phyloP scores from a whole-genome alignment of 2,113 vertebrate species.

The Hippopotamus amphibius region DNA sequence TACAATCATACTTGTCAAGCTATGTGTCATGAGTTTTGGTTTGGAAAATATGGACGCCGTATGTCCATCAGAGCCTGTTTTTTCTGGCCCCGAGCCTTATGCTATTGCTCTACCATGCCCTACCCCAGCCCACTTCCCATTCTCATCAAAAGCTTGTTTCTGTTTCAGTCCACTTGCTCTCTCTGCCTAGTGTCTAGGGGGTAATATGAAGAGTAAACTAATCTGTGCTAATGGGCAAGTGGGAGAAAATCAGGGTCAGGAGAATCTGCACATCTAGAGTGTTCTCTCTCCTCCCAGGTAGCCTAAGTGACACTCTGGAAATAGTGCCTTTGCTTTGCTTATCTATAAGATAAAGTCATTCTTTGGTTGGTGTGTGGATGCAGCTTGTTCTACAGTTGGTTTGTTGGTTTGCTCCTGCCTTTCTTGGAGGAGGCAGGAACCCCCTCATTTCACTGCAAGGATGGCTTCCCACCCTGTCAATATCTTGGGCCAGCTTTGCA shows the following conservation, averaged over 20 bases:
- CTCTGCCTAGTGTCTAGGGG: constrained; percentile 62
- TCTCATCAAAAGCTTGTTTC: constrained; percentile 62
- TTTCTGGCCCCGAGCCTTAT: constrained; percentile 28
- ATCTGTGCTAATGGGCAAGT: constrained; percentile 70
- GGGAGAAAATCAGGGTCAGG: constrained; percentile 58
- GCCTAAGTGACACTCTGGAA: neutral
- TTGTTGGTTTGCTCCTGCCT: too few relatives aligned
- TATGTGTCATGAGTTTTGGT: constrained; percentile 53
- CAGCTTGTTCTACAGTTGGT: neutral
- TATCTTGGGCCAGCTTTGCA: neutral
- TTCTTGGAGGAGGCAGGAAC: neutral
- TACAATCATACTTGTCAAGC: constrained; percentile 67
- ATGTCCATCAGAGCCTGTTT: constrained; percentile 56
- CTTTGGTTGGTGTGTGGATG: neutral
- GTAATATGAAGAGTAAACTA: constrained; percentile 54
- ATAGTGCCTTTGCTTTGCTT: neutral
- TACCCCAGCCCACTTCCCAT: constrained; percentile 43
- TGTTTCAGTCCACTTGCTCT: constrained; percentile 68
- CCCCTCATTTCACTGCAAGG: neutral
- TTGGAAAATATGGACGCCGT: constrained; percentile 55
- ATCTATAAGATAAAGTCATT: neutral
- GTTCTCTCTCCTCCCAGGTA: neutral
- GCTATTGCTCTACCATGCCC: neutral
- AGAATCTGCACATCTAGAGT: neutral
- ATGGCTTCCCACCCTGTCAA: neutral